Base-by-base conservation (phyloP, 2,888 invertebrate species). In the Drosophila percnosoma region DNA sequence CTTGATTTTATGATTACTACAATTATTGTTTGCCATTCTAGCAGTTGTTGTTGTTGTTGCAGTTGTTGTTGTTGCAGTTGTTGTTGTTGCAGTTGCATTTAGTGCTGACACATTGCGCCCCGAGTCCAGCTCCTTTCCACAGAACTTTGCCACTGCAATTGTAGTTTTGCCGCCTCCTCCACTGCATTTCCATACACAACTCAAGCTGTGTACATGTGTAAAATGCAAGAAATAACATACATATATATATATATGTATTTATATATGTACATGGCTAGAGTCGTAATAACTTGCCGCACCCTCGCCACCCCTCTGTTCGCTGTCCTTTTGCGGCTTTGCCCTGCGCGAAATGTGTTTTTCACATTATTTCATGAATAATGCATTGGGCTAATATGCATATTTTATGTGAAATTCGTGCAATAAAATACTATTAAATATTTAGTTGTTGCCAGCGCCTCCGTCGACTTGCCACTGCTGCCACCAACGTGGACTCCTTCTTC, bases 341-440 rank as follows among this genome's bases (percentile, higher is more conserved):
- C 76, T 74, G 33, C 73, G 80, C 82, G 79, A 90, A 89, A 81
- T 88, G 87, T 90, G 86, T 87, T 86, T 87, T 90, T 83, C 89
- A 90, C 91, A 92, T 91, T 92, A 90, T 87, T 90, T 89, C 82
- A 91, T 92, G 92, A 92, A 92, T 92, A 86, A 92, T 92, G 92
- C 91, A 92, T 92, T 90, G 82, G 75, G 84, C 84, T 89, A 90
- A 90, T 91, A 91, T 92, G 91, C 91, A 92, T 92, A 92, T 91
- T 92, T 92, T 91, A 91, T 91, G 87, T 90, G 89, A 90, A 91
- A 87, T 91, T 91, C 91, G 88, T 92, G 92, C 91, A 92, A 92
- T 91, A 91, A 91, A 91, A 92, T 92, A 90, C 90, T 91, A 92
- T 92, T 91, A 92, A 91, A 92, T 92, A 92, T 92, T 92, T 91